Conservation (phyloP, 37 sponge, comb jelly and placozoan genomes). For the Chondrilla cf. caribensis region DNA sequence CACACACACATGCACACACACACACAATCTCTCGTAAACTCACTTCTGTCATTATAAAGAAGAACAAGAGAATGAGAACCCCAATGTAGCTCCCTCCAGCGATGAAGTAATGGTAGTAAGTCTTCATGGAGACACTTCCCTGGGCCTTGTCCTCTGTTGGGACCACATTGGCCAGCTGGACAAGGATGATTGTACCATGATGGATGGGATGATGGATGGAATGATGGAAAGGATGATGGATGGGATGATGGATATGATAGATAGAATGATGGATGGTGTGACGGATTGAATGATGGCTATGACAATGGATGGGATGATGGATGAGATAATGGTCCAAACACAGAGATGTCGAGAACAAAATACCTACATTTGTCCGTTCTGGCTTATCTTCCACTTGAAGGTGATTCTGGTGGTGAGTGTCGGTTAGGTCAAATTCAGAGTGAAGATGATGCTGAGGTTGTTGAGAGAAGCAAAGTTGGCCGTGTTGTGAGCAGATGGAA, state of each 20-base stretch:
- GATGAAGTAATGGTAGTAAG: conserved; percentile 15
- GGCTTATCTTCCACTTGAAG: too few relatives aligned
- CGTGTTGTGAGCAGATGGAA: too few relatives aligned
- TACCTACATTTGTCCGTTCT: too few relatives aligned
- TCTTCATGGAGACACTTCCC: conserved; percentile 21
- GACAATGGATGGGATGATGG: not conserved
- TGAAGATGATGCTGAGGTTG: too few relatives aligned
- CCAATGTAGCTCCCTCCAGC: conserved; percentile 20
- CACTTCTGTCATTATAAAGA: conserved; percentile 59
- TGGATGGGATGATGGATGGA: not conserved
- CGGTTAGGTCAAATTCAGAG: too few relatives aligned
- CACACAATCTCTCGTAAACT: too few relatives aligned
- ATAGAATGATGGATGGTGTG: not conserved
- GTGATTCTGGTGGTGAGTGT: too few relatives aligned
- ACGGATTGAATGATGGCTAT: not conserved
- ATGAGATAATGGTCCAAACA: too few relatives aligned
- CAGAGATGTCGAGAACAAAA: too few relatives aligned
- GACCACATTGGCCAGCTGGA: conserved; percentile 16
- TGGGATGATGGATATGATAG: not conserved
- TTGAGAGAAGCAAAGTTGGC: too few relatives aligned
- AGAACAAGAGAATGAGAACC: not conserved
- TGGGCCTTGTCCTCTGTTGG: conserved; percentile 27
- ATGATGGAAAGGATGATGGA: not conserved
- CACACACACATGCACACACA: too few relatives aligned
- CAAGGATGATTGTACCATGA: not conserved